A percentile compares a stretch with the other conserved stretches of the same genome.
Evolutionary conservation across 2,797 vertebrate species (phyloP).

Genomic region (Argentina silus): DNA sequence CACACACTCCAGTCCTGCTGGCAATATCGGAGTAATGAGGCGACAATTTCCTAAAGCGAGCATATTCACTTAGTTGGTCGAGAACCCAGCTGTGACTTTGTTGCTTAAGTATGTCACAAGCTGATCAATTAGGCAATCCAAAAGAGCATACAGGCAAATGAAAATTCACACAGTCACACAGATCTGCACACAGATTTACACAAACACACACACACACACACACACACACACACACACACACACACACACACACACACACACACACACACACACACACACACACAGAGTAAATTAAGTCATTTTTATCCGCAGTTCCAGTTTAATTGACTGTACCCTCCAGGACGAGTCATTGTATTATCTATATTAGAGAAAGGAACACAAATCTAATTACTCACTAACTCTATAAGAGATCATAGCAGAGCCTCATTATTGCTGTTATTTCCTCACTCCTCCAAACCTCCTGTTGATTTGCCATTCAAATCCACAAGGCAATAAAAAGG

Average conservation of each 20-base stretch:
- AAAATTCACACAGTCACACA: neutral
- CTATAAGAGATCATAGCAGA: constrained; percentile 18
- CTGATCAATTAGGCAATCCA: neutral
- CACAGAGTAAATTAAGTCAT: constrained; percentile 29
- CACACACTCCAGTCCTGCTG: too few relatives aligned
- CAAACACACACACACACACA: constrained; percentile 10
- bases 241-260: neutral
- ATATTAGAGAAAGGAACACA: constrained; percentile 40
- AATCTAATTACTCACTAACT: constrained; percentile 34
- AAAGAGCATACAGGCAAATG: neutral
- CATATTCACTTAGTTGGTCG: neutral
- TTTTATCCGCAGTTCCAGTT: constrained; percentile 22
- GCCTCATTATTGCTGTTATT: constrained; percentile 14
- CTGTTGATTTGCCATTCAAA: constrained; percentile 6
- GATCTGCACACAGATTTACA: neutral
- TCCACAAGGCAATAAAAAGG: neutral
- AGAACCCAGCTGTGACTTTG: neutral
- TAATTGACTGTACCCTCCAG: constrained; percentile 34
- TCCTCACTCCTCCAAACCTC: neutral
- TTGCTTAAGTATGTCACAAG: neutral
- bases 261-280: constrained; percentile 1
- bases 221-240: neutral
- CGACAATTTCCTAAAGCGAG: too few relatives aligned
- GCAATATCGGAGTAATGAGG: too few relatives aligned
- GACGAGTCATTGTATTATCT: constrained; percentile 30